phyloP scores from a whole-genome alignment of 2,113 vertebrate genomes.

The Lasiurus borealis region DNA sequence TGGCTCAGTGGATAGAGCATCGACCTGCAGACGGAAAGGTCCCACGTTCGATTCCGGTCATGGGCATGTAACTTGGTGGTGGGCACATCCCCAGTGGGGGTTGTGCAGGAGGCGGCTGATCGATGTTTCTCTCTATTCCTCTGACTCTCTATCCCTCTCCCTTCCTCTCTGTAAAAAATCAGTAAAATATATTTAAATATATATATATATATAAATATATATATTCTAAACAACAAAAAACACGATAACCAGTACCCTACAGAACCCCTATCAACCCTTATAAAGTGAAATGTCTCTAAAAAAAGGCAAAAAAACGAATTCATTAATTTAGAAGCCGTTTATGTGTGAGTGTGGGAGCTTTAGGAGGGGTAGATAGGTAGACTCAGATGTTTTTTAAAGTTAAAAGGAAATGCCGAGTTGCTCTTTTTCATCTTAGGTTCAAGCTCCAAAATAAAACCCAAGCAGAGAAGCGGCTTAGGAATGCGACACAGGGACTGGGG shows the following conservation, averaged over 20 bases:
- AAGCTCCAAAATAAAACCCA: constrained; percentile 66
- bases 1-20: too few species aligned
- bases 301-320: neutral
- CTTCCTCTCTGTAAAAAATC: too few species aligned
- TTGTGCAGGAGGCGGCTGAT: too few species aligned
- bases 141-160: too few species aligned
- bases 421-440: constrained; percentile 23
- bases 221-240: neutral
- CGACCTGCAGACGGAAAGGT: too few species aligned
- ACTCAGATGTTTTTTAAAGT: constrained; percentile 31
- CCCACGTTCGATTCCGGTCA: too few species aligned
- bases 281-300: constrained; percentile 15
- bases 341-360: neutral
- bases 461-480: constrained; percentile 64
- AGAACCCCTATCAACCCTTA: neutral
- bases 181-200: too few species aligned
- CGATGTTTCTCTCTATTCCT: too few species aligned
- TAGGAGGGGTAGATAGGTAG: neutral
- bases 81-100: too few species aligned
- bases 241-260: neutral
- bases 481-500: neutral
- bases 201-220: too few species aligned
- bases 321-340: neutral
- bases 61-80: too few species aligned
- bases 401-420: constrained; percentile 16